Evolutionary conservation across 2,113 vertebrate species (phyloP).

Genomic region (Syngnathoides biaculeatus): DNA sequence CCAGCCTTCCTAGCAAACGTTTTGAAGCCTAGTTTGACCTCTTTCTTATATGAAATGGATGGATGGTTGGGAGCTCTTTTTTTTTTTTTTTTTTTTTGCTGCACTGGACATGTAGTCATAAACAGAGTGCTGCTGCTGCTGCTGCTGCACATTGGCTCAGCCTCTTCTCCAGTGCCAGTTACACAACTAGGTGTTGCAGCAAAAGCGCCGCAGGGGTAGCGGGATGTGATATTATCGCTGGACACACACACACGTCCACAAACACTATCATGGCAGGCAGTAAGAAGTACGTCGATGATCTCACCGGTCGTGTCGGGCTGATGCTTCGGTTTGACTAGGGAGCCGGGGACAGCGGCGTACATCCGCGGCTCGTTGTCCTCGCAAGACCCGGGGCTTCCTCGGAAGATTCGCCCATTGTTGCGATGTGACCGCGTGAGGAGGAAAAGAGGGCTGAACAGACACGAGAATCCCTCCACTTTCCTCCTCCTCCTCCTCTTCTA

Average conservation of each 20-base stretch:
- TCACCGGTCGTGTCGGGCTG: constrained; percentile 35
- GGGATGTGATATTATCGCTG: constrained; percentile 27
- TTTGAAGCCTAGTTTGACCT: background rate
- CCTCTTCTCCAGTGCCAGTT: constrained; percentile 19
- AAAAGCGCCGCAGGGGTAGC: constrained; percentile 29
- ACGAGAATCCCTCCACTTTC: constrained; percentile 20
- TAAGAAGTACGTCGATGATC: background rate
- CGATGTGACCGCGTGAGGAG: background rate
- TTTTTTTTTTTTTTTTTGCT: constrained; percentile 10
- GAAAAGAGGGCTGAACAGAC: constrained; percentile 1
- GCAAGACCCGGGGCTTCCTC: constrained; percentile 29
- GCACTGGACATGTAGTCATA: constrained; percentile 4
- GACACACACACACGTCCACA: background rate
- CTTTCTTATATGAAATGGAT: background rate
- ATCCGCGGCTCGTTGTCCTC: constrained; percentile 71
- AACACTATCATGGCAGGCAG: too few relatives aligned
- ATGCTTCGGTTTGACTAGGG: constrained; percentile 67
- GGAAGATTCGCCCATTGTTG: constrained; percentile 5
- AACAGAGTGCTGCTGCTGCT: constrained; percentile 15
- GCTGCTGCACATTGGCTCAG: constrained; percentile 37
- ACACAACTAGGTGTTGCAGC: constrained; percentile 34
- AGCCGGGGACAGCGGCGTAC: constrained; percentile 77
- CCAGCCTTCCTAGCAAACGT: background rate
- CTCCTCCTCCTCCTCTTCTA: constrained; percentile 20
- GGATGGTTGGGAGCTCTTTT: background rate